These are phyloP conservation scores for Tricholauxania praeusta DNA, from an alignment of 2,888 invertebrate genomes.

Conservation along the genomic window DNA sequence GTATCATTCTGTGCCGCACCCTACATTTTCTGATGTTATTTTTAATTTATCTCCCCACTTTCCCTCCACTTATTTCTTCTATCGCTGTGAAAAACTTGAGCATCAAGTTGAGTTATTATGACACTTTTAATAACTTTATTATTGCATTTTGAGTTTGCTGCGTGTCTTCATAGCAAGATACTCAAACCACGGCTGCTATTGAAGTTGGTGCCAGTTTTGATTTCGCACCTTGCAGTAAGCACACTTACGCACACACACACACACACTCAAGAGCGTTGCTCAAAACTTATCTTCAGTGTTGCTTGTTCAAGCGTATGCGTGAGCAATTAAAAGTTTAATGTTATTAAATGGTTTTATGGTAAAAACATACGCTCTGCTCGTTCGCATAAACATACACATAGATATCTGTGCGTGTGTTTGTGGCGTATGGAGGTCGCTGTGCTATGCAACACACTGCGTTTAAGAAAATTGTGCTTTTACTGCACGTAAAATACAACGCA, in stretches of 20 bases:
- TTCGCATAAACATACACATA: no score
- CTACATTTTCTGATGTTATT: constrained; percentile 1
- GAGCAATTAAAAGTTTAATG: constrained; percentile 66
- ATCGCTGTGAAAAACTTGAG: constrained; percentile 21
- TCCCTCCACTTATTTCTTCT: constrained; percentile 3
- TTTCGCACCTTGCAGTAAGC: constrained; percentile 34
- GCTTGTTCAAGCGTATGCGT: constrained; percentile 47
- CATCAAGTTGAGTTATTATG: constrained; percentile 61
- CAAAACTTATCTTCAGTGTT: constrained; percentile 35
- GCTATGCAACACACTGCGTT: no score
- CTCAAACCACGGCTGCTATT: constrained; percentile 6
- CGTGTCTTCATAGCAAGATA: constrained; percentile 4
- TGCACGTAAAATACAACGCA: not conserved
- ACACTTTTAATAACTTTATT: constrained; percentile 68
- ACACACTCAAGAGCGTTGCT: not conserved
- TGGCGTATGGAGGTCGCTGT: no score
- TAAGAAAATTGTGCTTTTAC: not conserved
- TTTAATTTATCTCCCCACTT: constrained; percentile 4
- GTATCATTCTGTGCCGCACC: not conserved
- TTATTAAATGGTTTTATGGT: constrained; percentile 64
- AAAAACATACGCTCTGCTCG: constrained; percentile 4
- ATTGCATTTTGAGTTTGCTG: constrained; percentile 58
- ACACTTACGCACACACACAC: constrained; percentile 29
- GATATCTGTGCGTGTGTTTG: no score
- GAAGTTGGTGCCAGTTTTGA: constrained; percentile 17